These are phyloP conservation scores for Crotalus adamanteus DNA, from an alignment of 2,797 vertebrate species.

Conservation along the genomic window DNA sequence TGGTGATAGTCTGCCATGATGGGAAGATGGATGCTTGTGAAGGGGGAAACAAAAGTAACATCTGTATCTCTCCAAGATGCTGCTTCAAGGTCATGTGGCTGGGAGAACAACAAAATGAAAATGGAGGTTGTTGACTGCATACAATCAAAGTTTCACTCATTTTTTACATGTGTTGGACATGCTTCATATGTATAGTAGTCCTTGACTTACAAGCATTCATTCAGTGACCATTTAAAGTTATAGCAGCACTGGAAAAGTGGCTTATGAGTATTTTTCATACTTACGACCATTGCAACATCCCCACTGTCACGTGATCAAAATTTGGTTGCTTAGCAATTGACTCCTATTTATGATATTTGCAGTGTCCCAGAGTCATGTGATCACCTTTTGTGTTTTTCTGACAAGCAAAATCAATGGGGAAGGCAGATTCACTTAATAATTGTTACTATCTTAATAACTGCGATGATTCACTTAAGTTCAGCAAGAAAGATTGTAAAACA, in stretches of 20 bases:
- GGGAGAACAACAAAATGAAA: not conserved
- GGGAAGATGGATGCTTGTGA: not conserved
- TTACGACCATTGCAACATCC: not conserved
- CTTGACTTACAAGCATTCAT: not conserved
- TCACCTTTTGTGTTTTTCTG: not conserved
- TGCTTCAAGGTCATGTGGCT: not conserved
- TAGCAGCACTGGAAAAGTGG: not conserved
- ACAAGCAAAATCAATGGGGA: not conserved
- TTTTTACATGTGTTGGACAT: not conserved
- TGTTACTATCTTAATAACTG: not conserved
- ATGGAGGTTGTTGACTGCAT: not conserved
- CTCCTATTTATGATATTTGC: not conserved
- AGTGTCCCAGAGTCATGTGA: not conserved
- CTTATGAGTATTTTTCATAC: not conserved
- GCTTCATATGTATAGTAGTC: not conserved
- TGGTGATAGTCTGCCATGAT: not conserved
- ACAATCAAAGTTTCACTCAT: not conserved
- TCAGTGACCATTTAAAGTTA: not conserved
- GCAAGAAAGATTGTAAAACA: not conserved
- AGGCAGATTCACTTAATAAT: not conserved
- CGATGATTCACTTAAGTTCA: not conserved
- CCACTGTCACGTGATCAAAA: not conserved
- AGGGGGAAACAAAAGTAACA: not conserved
- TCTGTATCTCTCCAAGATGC: not conserved
- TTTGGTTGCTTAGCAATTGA: not conserved